Conservation (phyloP, 1,140 invertebrate species). For the Dysdera silvatica region DNA sequence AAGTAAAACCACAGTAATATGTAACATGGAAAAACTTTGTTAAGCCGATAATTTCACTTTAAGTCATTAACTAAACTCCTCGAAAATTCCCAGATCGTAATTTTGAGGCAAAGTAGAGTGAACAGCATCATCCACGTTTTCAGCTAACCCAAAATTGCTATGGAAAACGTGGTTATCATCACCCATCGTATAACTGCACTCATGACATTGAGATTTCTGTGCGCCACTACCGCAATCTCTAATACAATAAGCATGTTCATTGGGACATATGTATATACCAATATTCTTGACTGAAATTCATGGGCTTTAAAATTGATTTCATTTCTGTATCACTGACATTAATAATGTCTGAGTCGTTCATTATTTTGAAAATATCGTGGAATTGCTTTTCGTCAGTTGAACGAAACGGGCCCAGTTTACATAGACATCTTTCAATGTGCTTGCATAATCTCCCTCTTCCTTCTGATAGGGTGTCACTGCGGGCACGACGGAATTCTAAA, state of each 20-base stretch:
- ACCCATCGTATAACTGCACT: constrained; percentile 56
- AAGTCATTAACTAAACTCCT: too few relatives aligned
- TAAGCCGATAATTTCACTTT: too few relatives aligned
- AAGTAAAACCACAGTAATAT: too few relatives aligned
- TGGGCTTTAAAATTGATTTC: constrained; percentile 53
- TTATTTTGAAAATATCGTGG: background rate
- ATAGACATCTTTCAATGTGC: too few relatives aligned
- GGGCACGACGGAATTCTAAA: background rate
- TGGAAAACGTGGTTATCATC: constrained; percentile 52
- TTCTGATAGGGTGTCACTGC: background rate
- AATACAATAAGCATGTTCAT: constrained; percentile 63
- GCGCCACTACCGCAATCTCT: constrained; percentile 65
- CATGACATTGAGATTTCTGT: constrained; percentile 52
- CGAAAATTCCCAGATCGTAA: too few relatives aligned
- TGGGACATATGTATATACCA: constrained; percentile 69
- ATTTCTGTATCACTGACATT: constrained; percentile 49
- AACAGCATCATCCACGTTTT: constrained; percentile 43
- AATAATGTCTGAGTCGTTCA: background rate
- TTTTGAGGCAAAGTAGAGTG: constrained; percentile 42
- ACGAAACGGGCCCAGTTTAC: background rate
- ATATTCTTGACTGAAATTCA: constrained; percentile 54
- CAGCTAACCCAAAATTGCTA: constrained; percentile 49
- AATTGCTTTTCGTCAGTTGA: constrained; percentile 1
- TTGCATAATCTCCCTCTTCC: background rate
- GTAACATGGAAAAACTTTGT: too few relatives aligned